phyloP scores from a whole-genome alignment of 1,140 invertebrate genomes.

The Rhizoglyphus robini region DNA sequence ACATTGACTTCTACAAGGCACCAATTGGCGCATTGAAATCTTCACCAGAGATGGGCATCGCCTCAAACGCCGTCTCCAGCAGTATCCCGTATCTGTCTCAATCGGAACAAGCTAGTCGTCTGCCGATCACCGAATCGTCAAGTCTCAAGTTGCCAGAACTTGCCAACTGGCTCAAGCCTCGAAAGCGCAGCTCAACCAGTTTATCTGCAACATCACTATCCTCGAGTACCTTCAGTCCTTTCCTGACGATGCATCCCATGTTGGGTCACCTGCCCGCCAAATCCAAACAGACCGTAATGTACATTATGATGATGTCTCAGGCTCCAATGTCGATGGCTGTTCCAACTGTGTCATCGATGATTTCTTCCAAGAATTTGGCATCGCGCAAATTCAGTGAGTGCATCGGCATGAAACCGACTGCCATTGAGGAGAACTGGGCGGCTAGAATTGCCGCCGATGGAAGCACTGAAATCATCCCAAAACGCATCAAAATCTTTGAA shows the following conservation, averaged over 20 bases:
- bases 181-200: conserved; percentile 4
- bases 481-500: conserved; percentile 46
- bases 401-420: background rate
- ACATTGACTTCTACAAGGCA: background rate
- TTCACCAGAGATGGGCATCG: background rate
- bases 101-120: background rate
- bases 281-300: background rate
- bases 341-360: background rate
- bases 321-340: background rate
- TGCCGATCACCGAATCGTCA: background rate
- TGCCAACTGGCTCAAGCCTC: background rate
- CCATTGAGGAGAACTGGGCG: background rate
- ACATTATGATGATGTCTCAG: conserved; percentile 1
- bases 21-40: no score
- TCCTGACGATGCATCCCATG: conserved; percentile 6
- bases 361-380: background rate
- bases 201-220: background rate
- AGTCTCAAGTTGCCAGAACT: conserved; percentile 1
- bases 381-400: conserved; percentile 1
- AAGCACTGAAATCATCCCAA: conserved; percentile 16
- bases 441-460: background rate
- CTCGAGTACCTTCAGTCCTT: background rate
- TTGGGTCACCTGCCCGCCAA: background rate
- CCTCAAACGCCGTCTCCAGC: background rate
- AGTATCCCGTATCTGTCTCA: background rate